Conservation (phyloP, 2,797 vertebrate species). For the Betta splendens region DNA sequence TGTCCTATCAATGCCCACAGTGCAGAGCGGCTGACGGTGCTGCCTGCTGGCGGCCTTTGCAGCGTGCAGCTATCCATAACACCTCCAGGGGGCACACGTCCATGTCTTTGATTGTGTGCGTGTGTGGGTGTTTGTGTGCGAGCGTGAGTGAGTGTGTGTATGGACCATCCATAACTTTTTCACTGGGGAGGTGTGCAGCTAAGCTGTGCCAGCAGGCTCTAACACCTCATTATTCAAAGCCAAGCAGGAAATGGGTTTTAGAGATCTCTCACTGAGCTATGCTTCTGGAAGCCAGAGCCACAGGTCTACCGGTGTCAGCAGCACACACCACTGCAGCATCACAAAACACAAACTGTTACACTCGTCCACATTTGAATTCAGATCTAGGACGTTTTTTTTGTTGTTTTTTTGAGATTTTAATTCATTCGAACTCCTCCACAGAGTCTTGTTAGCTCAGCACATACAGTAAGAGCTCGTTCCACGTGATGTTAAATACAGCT, state of each 20-base stretch:
- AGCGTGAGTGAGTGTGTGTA: slow-evolving; percentile 24
- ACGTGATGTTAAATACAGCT: slow-evolving; percentile 51
- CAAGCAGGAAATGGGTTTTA: slow-evolving; percentile 72
- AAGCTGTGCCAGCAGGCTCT: slow-evolving; percentile 66
- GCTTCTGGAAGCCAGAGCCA: slow-evolving; percentile 52
- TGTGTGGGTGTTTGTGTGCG: slow-evolving; percentile 23
- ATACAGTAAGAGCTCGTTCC: slow-evolving; percentile 47
- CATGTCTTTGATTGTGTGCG: slow-evolving; percentile 46
- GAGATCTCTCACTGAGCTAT: slow-evolving; percentile 56
- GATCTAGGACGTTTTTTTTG: slow-evolving; percentile 38
- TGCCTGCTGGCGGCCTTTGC: slow-evolving; percentile 72
- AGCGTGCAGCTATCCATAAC: slow-evolving; percentile 64
- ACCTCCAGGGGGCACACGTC: slow-evolving; percentile 70
- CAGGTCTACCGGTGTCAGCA: slow-evolving; percentile 52
- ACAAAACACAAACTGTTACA: slow-evolving; percentile 34
- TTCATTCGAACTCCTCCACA: slow-evolving; percentile 46
- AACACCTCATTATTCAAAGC: slow-evolving; percentile 74
- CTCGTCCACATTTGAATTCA: slow-evolving; percentile 53
- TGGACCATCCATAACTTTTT: slow-evolving; percentile 68
- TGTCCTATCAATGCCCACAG: slow-evolving; percentile 70
- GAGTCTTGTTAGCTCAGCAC: slow-evolving; percentile 55
- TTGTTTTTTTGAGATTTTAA: slow-evolving; percentile 50
- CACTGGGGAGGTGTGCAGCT: slow-evolving; percentile 48
- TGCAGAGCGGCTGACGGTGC: slow-evolving; percentile 50
- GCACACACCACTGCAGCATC: slow-evolving; percentile 25